These are phyloP conservation scores for Reinhardtius hippoglossoides DNA, from an alignment of 2,113 vertebrate species.

Conservation along the genomic window DNA sequence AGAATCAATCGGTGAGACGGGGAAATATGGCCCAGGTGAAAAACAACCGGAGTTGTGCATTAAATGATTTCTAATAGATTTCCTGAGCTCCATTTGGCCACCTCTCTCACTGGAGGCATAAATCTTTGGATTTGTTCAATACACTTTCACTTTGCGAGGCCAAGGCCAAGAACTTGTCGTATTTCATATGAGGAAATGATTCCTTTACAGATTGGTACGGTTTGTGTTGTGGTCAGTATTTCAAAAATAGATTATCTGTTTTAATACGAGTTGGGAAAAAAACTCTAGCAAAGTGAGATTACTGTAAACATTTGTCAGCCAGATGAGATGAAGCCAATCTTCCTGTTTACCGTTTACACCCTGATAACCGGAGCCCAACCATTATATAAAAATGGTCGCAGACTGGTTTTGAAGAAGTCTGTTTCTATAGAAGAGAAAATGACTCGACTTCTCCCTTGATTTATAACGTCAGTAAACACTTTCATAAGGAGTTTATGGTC, in stretches of 20 bases:
- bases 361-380: neutral
- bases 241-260: neutral
- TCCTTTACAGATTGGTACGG: neutral
- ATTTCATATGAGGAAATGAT: neutral
- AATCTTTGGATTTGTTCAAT: neutral
- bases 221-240: neutral
- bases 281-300: neutral
- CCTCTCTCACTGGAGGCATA: neutral
- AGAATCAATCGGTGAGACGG: slow-evolving; percentile 9
- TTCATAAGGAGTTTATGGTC: no score
- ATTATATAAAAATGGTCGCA: neutral
- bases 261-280: neutral
- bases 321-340: neutral
- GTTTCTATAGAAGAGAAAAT: no score
- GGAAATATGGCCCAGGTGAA: slow-evolving; percentile 3
- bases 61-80: slow-evolving; percentile 23
- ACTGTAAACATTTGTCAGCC: neutral
- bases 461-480: no score
- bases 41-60: neutral
- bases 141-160: neutral
- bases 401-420: no score
- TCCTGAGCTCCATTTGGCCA: slow-evolving; percentile 2
- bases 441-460: no score
- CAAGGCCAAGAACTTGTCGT: neutral
- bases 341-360: neutral